Evolutionary conservation across 2,888 invertebrate genomes (phyloP).

Genomic region (Macrophya annulata): DNA sequence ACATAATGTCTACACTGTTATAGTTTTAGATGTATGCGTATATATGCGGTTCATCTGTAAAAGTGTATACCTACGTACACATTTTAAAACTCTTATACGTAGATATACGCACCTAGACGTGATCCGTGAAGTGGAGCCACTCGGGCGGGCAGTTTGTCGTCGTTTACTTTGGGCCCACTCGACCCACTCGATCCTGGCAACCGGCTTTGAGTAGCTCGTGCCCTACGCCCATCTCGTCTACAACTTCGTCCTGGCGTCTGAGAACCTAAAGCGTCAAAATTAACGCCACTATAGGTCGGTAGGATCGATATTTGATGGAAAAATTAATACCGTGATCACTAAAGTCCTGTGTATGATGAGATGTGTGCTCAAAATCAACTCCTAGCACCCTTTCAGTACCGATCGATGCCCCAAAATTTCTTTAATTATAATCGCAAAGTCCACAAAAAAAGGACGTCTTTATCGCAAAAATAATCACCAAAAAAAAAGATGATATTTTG

Average conservation of each 20-base stretch:
- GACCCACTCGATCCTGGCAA: constrained; percentile 50
- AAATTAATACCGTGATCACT: not conserved
- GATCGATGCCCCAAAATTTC: too few relatives aligned
- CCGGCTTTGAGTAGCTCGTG: constrained; percentile 45
- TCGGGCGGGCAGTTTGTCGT: constrained; percentile 51
- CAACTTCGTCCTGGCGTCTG: not conserved
- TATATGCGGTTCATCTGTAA: not conserved
- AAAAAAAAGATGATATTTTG: not conserved
- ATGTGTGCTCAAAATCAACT: too few relatives aligned
- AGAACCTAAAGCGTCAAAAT: not conserved
- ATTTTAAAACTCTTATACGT: not conserved
- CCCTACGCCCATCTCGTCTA: constrained; percentile 31
- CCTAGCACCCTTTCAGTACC: too few relatives aligned
- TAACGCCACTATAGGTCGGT: not conserved
- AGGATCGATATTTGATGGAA: not conserved
- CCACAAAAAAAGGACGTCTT: not conserved
- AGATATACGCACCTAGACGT: constrained; percentile 35
- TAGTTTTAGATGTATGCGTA: too few relatives aligned
- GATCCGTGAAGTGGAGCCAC: constrained; percentile 51
- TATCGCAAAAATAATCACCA: not conserved
- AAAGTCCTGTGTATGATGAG: too few relatives aligned
- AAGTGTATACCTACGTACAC: too few relatives aligned
- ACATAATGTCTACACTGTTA: not conserved
- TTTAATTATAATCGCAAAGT: not conserved
- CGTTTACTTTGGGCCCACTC: constrained; percentile 49